Percentiles rank a stretch among this genome's conserved stretches.
These are phyloP conservation scores for Scatophagus argus DNA, from an alignment of 2,113 vertebrate genomes.

Conservation along the genomic window DNA sequence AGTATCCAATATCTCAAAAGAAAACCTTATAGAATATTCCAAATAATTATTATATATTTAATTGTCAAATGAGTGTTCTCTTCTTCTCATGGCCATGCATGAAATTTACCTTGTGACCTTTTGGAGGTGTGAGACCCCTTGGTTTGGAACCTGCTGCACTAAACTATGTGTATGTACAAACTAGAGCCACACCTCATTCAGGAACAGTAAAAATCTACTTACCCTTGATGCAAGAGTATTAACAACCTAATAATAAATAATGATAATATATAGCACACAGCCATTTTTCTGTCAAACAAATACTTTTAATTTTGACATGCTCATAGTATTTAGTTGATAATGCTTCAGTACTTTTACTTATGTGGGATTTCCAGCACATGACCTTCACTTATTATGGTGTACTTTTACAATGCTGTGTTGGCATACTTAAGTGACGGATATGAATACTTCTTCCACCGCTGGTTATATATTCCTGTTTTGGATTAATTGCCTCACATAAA, in stretches of 20 bases:
- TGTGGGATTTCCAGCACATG: not conserved
- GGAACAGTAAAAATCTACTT: not conserved
- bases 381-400: not conserved
- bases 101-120: too few species aligned
- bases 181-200: not conserved
- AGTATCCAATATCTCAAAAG: too few species aligned
- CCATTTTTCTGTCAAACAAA: not conserved
- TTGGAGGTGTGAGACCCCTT: too few species aligned
- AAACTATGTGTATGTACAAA: too few species aligned
- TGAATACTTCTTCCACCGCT: not conserved
- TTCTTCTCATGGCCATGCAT: too few species aligned
- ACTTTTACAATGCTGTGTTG: not conserved
- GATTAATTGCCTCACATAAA: not conserved
- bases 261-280: not conserved
- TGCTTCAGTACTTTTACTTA: not conserved
- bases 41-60: too few species aligned
- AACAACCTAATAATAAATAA: too few species aligned
- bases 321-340: not conserved
- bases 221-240: not conserved
- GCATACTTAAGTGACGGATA: not conserved
- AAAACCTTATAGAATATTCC: too few species aligned
- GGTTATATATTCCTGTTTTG: not conserved
- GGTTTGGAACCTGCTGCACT: too few species aligned
- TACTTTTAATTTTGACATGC: not conserved
- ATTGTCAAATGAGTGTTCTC: too few species aligned